Base-by-base conservation (phyloP, 2,888 invertebrate genomes). In the Odontocerum albicorne region DNA sequence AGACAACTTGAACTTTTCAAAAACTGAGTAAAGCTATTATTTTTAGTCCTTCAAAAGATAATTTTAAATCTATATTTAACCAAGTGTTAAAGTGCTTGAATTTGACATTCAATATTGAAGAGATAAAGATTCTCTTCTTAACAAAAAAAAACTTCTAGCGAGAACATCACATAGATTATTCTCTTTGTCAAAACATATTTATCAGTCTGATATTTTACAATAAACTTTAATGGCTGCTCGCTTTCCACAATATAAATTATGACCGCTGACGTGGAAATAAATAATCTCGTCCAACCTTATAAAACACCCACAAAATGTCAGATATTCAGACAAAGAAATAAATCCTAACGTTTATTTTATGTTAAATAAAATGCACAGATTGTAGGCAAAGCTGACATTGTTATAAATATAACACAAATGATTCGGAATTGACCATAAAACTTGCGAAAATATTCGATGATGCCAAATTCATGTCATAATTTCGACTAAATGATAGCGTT, bases 191-290 rank as follows among this genome's bases (percentile, higher is more conserved):
- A 21, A 27, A 38, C 36, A 44, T 45, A 45, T 45, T 52, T 52
- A 27, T 12, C 39, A 50, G 13, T 12, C n/a, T 12, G 17, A 19
- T 19, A 22, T 39, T 38, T 38, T 36, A 39, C 38, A 47, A 42
- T 46, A 45, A 27, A 45, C n/a, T 39, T 31, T 32, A 39, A 31
- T 20, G 35, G 32, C 39, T 42, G 40, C 13, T 33, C 46, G 16
- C 35, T 33, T 46, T 53, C 35, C 27, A 22, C 12, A 20, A 33
- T 4, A 52, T 39, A 45, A 31, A 45, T 52, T 52, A 27, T 45
- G 27, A 13, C 16, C 43, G 50, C 40, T 45, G 55, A 46, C 46
- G 27, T 17, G 27, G 40, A 38, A 35, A 55, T 55, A 50, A 55
- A 55, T 55, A 33, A 55, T 46, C 16, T 36, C 19, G 16, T 8